Evolutionary conservation across 2,888 invertebrate genomes (phyloP).

Genomic region (Sarcophaga caerulescens): DNA sequence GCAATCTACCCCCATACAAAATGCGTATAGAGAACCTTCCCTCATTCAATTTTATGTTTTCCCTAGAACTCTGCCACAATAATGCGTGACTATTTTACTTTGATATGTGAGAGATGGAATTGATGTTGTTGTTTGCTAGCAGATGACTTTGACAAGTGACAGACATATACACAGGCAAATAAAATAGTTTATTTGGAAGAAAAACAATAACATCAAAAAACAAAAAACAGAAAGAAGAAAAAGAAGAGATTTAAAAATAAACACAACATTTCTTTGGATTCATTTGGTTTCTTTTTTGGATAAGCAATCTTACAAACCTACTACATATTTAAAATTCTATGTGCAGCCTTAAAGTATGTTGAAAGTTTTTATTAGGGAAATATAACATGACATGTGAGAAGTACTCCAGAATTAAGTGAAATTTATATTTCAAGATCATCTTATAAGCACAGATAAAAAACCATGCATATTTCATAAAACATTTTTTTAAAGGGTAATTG

Average conservation of each 20-base stretch:
- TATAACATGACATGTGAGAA: slow-evolving; percentile 32
- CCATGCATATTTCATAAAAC: background rate
- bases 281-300: background rate
- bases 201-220: slow-evolving; percentile 5
- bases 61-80: slow-evolving; percentile 41
- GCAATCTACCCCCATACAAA: background rate
- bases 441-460: no score
- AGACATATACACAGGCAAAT: slow-evolving; percentile 43
- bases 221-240: background rate
- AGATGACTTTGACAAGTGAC: slow-evolving; percentile 63
- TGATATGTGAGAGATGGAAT: background rate
- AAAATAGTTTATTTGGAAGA: slow-evolving; percentile 60
- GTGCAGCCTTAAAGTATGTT: no score
- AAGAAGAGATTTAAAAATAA: background rate
- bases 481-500: no score
- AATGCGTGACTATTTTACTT: slow-evolving; percentile 48
- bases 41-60: background rate
- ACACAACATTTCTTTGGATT: no score
- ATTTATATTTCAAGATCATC: slow-evolving; percentile 3
- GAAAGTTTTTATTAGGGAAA: background rate
- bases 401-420: background rate
- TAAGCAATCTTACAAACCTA: background rate
- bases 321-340: background rate
- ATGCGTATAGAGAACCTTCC: background rate
- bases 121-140: slow-evolving; percentile 28